These are phyloP conservation scores for Gallinago paraguaiae DNA, from an alignment of 2,113 vertebrate species.

Conservation along the genomic window DNA sequence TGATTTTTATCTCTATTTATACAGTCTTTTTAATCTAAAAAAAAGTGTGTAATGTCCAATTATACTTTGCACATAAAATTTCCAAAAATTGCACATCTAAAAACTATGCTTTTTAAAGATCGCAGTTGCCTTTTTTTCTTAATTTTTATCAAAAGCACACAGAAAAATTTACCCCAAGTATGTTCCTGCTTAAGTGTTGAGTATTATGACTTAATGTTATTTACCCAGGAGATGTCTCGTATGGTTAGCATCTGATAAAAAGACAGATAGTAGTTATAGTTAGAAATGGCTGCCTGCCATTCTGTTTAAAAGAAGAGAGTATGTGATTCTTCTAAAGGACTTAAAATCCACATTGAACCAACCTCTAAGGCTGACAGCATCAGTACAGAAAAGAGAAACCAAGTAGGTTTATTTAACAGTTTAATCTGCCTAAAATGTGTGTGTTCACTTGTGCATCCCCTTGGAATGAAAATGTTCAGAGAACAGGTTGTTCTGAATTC, in stretches of 20 bases:
- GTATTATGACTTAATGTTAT: background rate
- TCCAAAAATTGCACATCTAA: background rate
- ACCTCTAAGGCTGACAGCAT: conserved; percentile 63
- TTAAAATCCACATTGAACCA: conserved; percentile 64
- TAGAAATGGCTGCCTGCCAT: conserved; percentile 77
- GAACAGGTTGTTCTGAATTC: conserved; percentile 42
- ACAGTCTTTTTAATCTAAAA: background rate
- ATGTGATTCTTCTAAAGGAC: conserved; percentile 73
- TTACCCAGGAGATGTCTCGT: background rate
- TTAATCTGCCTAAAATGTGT: conserved; percentile 61
- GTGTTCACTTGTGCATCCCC: background rate
- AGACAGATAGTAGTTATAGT: conserved; percentile 24
- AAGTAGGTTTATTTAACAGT: conserved; percentile 51
- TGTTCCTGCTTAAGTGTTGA: background rate
- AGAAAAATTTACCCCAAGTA: background rate
- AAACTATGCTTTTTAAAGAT: background rate
- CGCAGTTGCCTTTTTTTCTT: background rate
- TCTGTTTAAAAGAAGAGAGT: conserved; percentile 73
- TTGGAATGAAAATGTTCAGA: conserved; percentile 10
- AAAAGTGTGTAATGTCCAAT: background rate
- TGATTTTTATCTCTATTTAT: background rate
- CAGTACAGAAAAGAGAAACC: conserved; percentile 4
- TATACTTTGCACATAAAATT: background rate
- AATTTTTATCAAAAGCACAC: background rate
- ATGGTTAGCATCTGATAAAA: conserved; percentile 51